Evolutionary conservation across 2,797 vertebrate genomes (phyloP).

Genomic region (Sebastes cheni): DNA sequence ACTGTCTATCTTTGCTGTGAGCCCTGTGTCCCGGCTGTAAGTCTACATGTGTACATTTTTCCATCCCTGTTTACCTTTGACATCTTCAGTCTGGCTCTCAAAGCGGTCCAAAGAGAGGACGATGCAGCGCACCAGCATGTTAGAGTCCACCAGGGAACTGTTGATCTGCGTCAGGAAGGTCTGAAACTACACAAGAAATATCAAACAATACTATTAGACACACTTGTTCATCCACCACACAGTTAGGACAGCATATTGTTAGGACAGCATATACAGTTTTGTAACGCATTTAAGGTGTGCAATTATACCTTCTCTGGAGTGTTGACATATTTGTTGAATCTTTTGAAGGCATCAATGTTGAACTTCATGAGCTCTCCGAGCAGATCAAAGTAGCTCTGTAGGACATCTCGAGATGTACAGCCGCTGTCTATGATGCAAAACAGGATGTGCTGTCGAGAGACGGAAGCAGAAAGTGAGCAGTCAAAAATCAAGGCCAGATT

Average conservation of each 20-base stretch:
- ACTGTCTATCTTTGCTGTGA: too few species aligned
- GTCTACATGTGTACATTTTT: background rate
- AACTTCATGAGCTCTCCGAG: constrained; percentile 99
- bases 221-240: background rate
- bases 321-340: constrained; percentile 99
- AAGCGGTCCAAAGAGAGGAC: constrained; percentile 96
- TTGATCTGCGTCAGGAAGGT: constrained; percentile 97
- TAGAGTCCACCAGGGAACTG: constrained; percentile 97
- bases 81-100: constrained; percentile 92
- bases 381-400: constrained; percentile 99
- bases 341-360: constrained; percentile 97
- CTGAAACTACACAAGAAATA: constrained; percentile 87
- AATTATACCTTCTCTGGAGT: constrained; percentile 94
- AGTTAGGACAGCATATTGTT: background rate
- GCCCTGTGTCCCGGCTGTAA: too few species aligned
- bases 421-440: constrained; percentile 99
- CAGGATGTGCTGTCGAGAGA: constrained; percentile 90
- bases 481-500: background rate
- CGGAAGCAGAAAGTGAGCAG: background rate
- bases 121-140: constrained; percentile 98
- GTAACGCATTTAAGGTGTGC: rapidly evolving
- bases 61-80: constrained; percentile 87
- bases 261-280: background rate
- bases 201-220: background rate
- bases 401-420: constrained; percentile 95